These are phyloP conservation scores for Benthosema pterotum DNA, from an alignment of 2,797 vertebrate genomes.

Conservation along the genomic window DNA sequence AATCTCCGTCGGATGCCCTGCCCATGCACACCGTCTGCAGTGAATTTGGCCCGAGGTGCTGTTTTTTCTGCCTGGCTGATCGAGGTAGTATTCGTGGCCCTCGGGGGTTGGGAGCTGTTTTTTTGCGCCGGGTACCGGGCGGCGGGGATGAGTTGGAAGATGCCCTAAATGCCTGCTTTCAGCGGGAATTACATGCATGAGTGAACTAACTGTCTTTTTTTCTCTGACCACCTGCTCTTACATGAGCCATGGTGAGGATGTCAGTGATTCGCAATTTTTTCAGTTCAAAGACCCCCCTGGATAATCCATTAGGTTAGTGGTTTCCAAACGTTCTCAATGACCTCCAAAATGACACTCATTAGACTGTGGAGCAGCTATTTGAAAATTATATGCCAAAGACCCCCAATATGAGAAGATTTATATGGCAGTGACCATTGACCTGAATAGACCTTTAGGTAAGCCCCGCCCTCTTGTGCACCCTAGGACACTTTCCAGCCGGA, in stretches of 20 bases:
- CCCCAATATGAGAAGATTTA: too few relatives aligned
- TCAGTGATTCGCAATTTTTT: too few relatives aligned
- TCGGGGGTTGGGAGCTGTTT: not conserved
- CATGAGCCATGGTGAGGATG: conserved; percentile 19
- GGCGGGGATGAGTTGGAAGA: conserved; percentile 17
- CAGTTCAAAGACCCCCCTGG: too few relatives aligned
- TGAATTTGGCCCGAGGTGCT: not conserved
- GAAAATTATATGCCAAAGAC: too few relatives aligned
- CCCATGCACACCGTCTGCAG: not conserved
- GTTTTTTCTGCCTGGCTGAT: conserved; percentile 13
- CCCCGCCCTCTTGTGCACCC: too few relatives aligned
- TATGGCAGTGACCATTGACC: too few relatives aligned
- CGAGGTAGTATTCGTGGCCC: not conserved
- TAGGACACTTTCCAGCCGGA: too few relatives aligned
- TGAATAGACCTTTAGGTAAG: too few relatives aligned
- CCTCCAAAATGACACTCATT: too few relatives aligned
- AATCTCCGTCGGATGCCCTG: conserved; percentile 1
- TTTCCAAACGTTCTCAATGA: too few relatives aligned
- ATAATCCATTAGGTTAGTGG: too few relatives aligned
- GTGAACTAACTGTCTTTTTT: conserved; percentile 43
- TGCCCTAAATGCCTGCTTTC: conserved; percentile 32
- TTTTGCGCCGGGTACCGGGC: not conserved
- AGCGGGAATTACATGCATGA: conserved; percentile 55
- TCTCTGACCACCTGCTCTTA: conserved; percentile 47
- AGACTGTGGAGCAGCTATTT: too few relatives aligned